Conservation (phyloP, 1,140 invertebrate species). For the Laupala kohalensis region DNA sequence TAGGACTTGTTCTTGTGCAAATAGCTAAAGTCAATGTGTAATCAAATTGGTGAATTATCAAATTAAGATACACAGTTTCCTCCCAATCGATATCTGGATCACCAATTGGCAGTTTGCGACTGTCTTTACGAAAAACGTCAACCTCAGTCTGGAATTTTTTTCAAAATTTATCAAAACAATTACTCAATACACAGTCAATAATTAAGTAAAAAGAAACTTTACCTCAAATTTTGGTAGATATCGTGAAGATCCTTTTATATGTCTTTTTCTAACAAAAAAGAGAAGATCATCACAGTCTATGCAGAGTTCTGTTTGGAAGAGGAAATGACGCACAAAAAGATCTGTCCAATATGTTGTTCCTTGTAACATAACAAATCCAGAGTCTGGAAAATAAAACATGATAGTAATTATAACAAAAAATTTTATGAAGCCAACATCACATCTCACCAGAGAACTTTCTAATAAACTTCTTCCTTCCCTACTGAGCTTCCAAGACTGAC, state of each 20-base stretch:
- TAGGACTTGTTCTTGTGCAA: conserved; percentile 91
- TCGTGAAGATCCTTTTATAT: conserved; percentile 68
- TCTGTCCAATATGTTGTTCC: conserved; percentile 93
- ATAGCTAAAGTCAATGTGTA: conserved; percentile 94
- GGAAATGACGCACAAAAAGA: conserved; percentile 85
- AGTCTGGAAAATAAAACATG: conserved; percentile 43
- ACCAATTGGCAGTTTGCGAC: conserved; percentile 86
- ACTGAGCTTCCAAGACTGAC: no score
- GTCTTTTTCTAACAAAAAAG: conserved; percentile 89
- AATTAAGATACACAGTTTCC: conserved; percentile 96
- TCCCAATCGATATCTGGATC: conserved; percentile 97
- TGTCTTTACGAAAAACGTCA: conserved; percentile 91
- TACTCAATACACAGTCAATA: not conserved
- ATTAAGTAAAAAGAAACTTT: conserved; percentile 17
- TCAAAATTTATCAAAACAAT: no score
- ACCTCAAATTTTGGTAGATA: conserved; percentile 83
- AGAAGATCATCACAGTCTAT: conserved; percentile 88
- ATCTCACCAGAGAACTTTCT: no score
- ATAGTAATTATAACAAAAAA: not conserved
- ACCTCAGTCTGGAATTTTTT: conserved; percentile 72
- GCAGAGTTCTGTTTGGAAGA: conserved; percentile 71
- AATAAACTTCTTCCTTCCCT: no score
- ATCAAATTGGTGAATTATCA: conserved; percentile 97
- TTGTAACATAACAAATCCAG: conserved; percentile 78
- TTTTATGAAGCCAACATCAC: no score